Base-by-base conservation (phyloP, 2,888 invertebrate species). In the Noctua pronuba region DNA sequence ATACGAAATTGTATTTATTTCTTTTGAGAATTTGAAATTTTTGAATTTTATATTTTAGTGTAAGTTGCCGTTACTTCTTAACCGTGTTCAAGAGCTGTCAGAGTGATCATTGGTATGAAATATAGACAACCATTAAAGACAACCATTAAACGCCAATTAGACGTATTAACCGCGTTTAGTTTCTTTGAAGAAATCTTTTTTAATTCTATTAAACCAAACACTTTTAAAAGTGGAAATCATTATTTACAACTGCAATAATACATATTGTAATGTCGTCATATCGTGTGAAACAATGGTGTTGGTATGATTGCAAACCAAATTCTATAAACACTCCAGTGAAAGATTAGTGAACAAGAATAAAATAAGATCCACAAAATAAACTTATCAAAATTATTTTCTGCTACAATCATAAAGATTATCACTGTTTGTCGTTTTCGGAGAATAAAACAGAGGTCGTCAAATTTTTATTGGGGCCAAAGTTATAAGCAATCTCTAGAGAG, bases 401-500 rank as follows among this genome's bases (percentile, higher is more conserved):
- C 62, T 44, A 58, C 38, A 71, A 35, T 70, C 38, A 16, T 16
- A 71, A 77, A 74, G n/a, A 85, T 55, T 66, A 58, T 55, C 13
- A 75, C 10, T 58, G 52, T 35, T 72, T 62, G 68, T 38, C 62
- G 41, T 80, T 80, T 75, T 67, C 41, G n/a, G 49, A 38, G 44
- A 52, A 70, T 68, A 76, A 74, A 80, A 75, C 58, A 24, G 8
- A 2, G 41, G 24, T 68, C 74, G 11, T 75, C 60, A 67, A 73
- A 65, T 62, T 76, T 79, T 73, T 79, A 82, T 83, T 73, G 18
- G 18, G 60, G 52, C 28, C 66, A 68, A 86, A 83, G 75, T 83
- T 67, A 58, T 69, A 75, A 81, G 81, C 44, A 72, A 79, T 74
- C 71, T 74, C 75, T 64, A 11, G 73, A 64, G 75, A 71, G 75